These are phyloP conservation scores for Eptesicus fuscus DNA, from an alignment of 2,113 vertebrate species.

Conservation along the genomic window DNA sequence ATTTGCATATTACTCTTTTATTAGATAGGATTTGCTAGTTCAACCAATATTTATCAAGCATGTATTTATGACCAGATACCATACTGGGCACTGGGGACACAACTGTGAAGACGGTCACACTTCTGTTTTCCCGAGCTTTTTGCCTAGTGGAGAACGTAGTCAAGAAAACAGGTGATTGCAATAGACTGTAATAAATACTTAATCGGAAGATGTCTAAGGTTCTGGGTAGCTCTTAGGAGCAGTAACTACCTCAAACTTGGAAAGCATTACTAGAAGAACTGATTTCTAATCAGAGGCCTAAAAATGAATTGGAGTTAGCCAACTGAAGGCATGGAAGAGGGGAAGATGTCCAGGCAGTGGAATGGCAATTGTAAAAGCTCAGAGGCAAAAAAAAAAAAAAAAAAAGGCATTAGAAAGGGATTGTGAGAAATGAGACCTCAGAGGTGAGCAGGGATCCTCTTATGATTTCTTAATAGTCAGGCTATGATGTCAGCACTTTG, in stretches of 20 bases:
- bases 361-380: neutral
- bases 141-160: neutral
- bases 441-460: neutral
- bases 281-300: neutral
- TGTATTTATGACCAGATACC: neutral
- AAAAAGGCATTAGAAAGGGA: neutral
- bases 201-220: neutral
- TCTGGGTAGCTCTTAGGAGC: neutral
- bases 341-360: neutral
- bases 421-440: neutral
- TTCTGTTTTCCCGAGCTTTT: neutral
- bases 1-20: too few relatives aligned
- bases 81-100: neutral
- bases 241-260: neutral
- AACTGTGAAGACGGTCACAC: neutral
- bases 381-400: neutral
- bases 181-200: neutral
- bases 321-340: neutral
- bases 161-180: neutral
- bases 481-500: neutral
- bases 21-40: neutral
- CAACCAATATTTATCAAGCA: neutral
- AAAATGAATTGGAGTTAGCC: neutral
- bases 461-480: neutral
- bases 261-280: neutral